These are phyloP conservation scores for Ophioninae sp. DNA, from an alignment of 2,888 invertebrate genomes.

Conservation along the genomic window DNA sequence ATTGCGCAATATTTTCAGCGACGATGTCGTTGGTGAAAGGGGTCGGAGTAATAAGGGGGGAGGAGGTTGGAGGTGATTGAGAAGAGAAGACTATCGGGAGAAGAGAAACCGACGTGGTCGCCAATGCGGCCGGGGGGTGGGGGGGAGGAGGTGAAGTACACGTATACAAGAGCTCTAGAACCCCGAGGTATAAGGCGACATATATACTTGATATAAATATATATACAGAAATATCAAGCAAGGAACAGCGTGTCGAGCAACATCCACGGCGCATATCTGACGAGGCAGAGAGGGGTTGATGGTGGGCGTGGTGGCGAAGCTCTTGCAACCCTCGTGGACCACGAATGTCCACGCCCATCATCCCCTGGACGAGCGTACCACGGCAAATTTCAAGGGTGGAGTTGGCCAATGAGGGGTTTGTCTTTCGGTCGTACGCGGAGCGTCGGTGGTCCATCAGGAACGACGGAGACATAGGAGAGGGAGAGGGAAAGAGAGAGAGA, in stretches of 20 bases:
- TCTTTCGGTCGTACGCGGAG: slow-evolving; percentile 44
- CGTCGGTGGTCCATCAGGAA: slow-evolving; percentile 18
- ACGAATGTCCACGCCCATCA: slow-evolving; percentile 67
- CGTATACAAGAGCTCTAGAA: neutral
- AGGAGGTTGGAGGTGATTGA: neutral
- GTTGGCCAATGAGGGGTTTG: slow-evolving; percentile 77
- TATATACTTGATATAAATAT: neutral
- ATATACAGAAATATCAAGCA: slow-evolving; percentile 5
- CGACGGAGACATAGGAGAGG: slow-evolving; percentile 44
- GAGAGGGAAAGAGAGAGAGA: slow-evolving; percentile 20
- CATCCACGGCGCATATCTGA: slow-evolving; percentile 45
- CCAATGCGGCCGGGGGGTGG: no score
- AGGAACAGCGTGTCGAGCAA: slow-evolving; percentile 9
- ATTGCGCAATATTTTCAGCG: slow-evolving; percentile 24
- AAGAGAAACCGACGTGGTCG: slow-evolving; percentile 15
- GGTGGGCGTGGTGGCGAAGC: slow-evolving; percentile 63
- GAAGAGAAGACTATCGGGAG: neutral
- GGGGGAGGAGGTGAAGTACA: neutral
- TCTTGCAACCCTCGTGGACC: slow-evolving; percentile 63
- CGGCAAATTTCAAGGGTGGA: slow-evolving; percentile 73
- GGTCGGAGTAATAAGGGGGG: no score
- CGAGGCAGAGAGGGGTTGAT: slow-evolving; percentile 50
- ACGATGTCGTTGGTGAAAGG: neutral
- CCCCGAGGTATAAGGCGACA: neutral
- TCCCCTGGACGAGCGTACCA: slow-evolving; percentile 63